Conservation (phyloP, 2,113 vertebrate species). For the Neogale vison region DNA sequence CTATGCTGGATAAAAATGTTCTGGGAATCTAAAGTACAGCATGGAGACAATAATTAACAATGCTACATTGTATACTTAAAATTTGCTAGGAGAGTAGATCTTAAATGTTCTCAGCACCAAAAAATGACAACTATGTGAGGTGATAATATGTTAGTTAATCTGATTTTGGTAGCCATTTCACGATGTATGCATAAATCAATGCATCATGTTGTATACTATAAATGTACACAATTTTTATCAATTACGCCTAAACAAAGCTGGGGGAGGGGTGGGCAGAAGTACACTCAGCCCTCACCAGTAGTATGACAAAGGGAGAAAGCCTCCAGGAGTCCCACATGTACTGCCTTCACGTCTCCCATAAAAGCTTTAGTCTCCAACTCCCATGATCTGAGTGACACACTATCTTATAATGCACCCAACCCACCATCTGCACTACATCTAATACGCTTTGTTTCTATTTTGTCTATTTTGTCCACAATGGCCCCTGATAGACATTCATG, state of each 20-base stretch:
- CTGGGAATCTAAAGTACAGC: not conserved
- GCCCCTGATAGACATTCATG: not conserved
- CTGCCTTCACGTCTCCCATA: not conserved
- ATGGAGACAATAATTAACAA: not conserved
- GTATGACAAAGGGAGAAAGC: not conserved
- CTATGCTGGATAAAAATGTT: not conserved
- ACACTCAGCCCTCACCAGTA: not conserved
- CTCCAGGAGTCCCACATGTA: not conserved
- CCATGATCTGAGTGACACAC: not conserved
- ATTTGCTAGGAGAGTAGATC: not conserved
- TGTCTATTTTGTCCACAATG: not conserved
- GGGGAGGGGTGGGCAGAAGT: not conserved
- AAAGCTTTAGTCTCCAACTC: not conserved
- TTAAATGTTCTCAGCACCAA: not conserved
- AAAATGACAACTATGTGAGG: not conserved
- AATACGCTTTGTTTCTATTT: not conserved
- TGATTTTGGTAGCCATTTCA: not conserved
- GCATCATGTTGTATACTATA: not conserved
- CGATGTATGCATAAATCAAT: not conserved
- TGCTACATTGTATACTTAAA: not conserved
- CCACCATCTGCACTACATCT: fast-evolving
- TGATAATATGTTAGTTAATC: not conserved
- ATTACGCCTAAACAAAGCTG: not conserved
- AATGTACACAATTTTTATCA: not conserved
- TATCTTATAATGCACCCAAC: no score